Percentiles rank a stretch among this genome's conserved stretches.
Evolutionary conservation across 53 echinoderm and acorn worm species (phyloP).

Genomic region (Mesocentrotus franciscanus): DNA sequence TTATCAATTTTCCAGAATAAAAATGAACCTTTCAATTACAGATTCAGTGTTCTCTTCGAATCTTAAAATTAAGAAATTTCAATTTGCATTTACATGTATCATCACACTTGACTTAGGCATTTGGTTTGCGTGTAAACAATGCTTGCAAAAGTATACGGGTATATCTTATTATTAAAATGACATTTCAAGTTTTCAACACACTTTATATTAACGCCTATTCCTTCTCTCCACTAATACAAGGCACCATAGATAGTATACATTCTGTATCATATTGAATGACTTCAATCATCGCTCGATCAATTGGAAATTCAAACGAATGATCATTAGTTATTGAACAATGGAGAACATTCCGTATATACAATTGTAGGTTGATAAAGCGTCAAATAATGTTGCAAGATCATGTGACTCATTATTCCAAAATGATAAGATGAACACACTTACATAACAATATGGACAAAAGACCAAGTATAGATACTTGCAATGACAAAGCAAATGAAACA

Average conservation of each 20-base stretch:
- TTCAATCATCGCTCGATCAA: not conserved
- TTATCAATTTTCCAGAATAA: not conserved
- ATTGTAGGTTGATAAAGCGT: not conserved
- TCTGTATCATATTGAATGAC: not conserved
- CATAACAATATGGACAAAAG: not conserved
- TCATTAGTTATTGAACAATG: not conserved
- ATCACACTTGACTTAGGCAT: not conserved
- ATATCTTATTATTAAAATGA: not conserved
- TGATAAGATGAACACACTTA: not conserved
- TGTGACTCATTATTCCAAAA: not conserved
- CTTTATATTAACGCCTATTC: not conserved
- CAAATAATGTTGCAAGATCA: not conserved
- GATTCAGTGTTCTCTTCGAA: not conserved
- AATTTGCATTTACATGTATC: not conserved
- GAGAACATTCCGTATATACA: not conserved
- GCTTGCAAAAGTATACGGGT: not conserved
- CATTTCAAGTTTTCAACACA: not conserved
- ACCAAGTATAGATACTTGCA: too few relatives aligned
- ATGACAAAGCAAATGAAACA: not conserved
- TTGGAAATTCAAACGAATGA: too few relatives aligned
- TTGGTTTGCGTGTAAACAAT: not conserved
- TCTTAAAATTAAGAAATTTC: not conserved
- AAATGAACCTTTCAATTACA: not conserved
- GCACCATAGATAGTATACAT: not conserved
- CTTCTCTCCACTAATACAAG: not conserved